A percentile compares a stretch with the other conserved stretches of the same genome.
Conservation (phyloP, 2,797 vertebrate species). For the Pangasius larnaudii region DNA sequence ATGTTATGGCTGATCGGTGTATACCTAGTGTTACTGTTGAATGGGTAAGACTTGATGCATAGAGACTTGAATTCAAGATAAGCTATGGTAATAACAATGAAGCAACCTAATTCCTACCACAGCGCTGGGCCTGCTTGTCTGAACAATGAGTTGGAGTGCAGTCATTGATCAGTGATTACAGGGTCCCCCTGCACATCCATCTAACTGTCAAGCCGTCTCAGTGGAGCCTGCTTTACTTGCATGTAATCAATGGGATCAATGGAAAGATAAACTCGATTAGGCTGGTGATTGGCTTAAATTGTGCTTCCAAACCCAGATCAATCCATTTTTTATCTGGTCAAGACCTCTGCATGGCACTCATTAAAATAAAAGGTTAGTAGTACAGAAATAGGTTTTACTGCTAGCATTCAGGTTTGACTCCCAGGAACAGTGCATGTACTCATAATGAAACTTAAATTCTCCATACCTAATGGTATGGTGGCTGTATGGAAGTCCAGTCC, state of each 20-base stretch:
- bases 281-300: slow-evolving; percentile 34
- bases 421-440: background rate
- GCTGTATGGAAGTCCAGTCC: background rate
- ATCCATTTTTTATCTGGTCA: slow-evolving; percentile 8
- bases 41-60: slow-evolving; percentile 43
- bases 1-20: no score
- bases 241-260: slow-evolving; percentile 46
- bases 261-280: slow-evolving; percentile 41
- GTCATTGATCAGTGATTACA: slow-evolving; percentile 49
- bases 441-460: background rate
- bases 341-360: background rate
- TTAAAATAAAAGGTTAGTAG: slow-evolving; percentile 3
- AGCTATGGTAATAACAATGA: background rate
- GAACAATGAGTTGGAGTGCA: slow-evolving; percentile 30
- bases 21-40: background rate
- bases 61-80: background rate
- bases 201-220: slow-evolving; percentile 30
- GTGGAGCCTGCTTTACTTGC: slow-evolving; percentile 14
- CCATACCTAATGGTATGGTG: background rate
- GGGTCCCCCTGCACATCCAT: slow-evolving; percentile 27
- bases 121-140: slow-evolving; percentile 16
- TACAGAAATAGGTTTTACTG: background rate
- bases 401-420: background rate
- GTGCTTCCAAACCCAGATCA: slow-evolving; percentile 20
- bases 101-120: slow-evolving; percentile 10